Evolutionary conservation across 2,113 vertebrate genomes (phyloP).

Genomic region (Sinocyclocheilus maitianheensis): DNA sequence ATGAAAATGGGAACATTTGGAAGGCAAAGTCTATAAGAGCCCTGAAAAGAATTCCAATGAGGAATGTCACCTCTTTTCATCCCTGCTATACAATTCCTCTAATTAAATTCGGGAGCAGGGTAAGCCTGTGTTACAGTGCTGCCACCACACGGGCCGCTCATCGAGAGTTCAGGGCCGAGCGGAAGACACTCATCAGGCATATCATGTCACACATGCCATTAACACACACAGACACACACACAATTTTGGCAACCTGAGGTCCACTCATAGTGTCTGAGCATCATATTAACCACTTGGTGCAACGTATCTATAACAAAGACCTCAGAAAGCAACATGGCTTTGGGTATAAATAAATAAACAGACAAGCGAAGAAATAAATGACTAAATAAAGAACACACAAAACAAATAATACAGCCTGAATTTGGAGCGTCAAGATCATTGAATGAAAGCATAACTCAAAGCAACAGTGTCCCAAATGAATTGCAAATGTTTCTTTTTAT

Average conservation of each 20-base stretch:
- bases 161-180: constrained; percentile 61
- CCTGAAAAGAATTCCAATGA: constrained; percentile 94
- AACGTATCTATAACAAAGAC: background rate
- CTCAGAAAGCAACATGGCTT: constrained; percentile 16
- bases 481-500: too few relatives aligned
- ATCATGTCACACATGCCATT: constrained; percentile 44
- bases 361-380: background rate
- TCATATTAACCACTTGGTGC: background rate
- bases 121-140: constrained; percentile 83
- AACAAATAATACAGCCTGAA: background rate
- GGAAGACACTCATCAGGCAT: constrained; percentile 54
- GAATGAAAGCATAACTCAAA: background rate
- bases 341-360: background rate
- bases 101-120: constrained; percentile 88
- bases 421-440: constrained; percentile 5
- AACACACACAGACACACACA: background rate
- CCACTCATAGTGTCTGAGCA: background rate
- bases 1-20: constrained; percentile 96
- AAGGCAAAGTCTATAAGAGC: constrained; percentile 93
- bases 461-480: too few relatives aligned
- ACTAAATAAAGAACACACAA: too few relatives aligned
- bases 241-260: constrained; percentile 16
- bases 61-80: constrained; percentile 90
- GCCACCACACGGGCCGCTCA: constrained; percentile 74
- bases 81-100: constrained; percentile 87